Evolutionary conservation across 2,888 invertebrate genomes (phyloP).

Genomic region (Brachypalpus laphriformis): DNA sequence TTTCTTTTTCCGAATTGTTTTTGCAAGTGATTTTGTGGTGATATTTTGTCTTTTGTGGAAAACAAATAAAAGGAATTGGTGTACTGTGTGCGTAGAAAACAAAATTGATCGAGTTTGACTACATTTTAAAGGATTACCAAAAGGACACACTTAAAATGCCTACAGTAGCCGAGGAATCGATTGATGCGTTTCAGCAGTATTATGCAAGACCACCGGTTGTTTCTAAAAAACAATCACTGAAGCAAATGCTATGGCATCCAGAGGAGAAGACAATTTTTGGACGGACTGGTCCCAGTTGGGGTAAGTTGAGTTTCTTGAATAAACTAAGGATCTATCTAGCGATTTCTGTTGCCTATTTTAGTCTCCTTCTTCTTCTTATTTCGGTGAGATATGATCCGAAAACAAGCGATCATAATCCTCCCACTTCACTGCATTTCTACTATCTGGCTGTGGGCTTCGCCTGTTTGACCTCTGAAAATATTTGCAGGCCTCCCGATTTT

Average conservation of each 20-base stretch:
- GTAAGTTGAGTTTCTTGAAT: conserved; percentile 85
- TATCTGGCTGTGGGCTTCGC: too few species aligned
- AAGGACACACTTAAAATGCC: conserved; percentile 78
- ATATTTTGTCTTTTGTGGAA: background rate
- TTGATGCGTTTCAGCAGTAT: conserved; percentile 87
- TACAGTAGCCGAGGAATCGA: conserved; percentile 82
- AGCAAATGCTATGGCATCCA: conserved; percentile 90
- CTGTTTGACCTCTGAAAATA: too few species aligned
- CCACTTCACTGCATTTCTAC: too few species aligned
- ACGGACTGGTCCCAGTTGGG: conserved; percentile 91
- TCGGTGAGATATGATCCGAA: too few species aligned
- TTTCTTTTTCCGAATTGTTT: background rate
- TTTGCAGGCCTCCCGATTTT: too few species aligned
- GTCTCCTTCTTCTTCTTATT: too few species aligned
- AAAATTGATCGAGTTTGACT: conserved; percentile 1
- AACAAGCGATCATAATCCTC: too few species aligned
- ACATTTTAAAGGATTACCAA: conserved; percentile 38
- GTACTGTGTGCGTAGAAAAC: background rate
- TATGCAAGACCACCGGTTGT: conserved; percentile 86
- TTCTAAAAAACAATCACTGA: conserved; percentile 85
- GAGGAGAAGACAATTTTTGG: conserved; percentile 90
- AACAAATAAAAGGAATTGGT: background rate
- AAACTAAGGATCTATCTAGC: too few species aligned
- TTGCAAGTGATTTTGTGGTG: conserved; percentile 23
- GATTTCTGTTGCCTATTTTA: too few species aligned